A percentile compares a stretch with the other conserved stretches of the same genome.
Evolutionary conservation across 2,888 invertebrate species (phyloP).

Genomic region (Zeuzera pyrina): DNA sequence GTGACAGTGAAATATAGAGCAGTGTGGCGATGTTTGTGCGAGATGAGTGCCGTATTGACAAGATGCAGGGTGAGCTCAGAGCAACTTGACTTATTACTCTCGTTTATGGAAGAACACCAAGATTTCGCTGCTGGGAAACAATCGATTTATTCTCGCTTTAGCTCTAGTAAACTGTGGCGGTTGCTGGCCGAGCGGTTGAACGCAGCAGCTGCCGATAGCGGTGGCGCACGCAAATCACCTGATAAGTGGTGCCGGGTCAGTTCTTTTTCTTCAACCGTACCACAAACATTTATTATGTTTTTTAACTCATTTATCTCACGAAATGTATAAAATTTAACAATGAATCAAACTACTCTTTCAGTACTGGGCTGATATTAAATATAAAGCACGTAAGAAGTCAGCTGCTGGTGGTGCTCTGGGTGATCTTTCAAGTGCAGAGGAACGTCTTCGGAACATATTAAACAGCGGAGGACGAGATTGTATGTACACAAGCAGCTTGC

Average conservation of each 20-base stretch:
- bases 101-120: slow-evolving; percentile 67
- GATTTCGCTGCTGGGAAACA: slow-evolving; percentile 63
- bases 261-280: slow-evolving; percentile 5
- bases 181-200: slow-evolving; percentile 56
- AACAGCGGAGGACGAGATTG: slow-evolving; percentile 32
- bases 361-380: slow-evolving; percentile 66
- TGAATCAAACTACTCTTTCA: slow-evolving; percentile 20
- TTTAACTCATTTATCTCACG: no score
- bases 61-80: slow-evolving; percentile 60
- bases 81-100: slow-evolving; percentile 51
- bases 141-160: slow-evolving; percentile 58
- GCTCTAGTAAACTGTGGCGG: slow-evolving; percentile 60
- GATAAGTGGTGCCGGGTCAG: slow-evolving; percentile 65
- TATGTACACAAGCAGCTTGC: slow-evolving; percentile 18
- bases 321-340: no score
- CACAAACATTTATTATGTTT: no score
- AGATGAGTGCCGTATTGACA: slow-evolving; percentile 49
- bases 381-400: slow-evolving; percentile 56
- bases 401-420: slow-evolving; percentile 54
- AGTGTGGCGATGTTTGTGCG: slow-evolving; percentile 20
- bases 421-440: slow-evolving; percentile 50
- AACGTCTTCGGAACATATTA: slow-evolving; percentile 49
- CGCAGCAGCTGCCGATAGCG: slow-evolving; percentile 52
- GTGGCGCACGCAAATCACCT: slow-evolving; percentile 57
- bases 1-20: no score